phyloP scores from a whole-genome alignment of 1,140 invertebrate species.

The Limonius californicus region DNA sequence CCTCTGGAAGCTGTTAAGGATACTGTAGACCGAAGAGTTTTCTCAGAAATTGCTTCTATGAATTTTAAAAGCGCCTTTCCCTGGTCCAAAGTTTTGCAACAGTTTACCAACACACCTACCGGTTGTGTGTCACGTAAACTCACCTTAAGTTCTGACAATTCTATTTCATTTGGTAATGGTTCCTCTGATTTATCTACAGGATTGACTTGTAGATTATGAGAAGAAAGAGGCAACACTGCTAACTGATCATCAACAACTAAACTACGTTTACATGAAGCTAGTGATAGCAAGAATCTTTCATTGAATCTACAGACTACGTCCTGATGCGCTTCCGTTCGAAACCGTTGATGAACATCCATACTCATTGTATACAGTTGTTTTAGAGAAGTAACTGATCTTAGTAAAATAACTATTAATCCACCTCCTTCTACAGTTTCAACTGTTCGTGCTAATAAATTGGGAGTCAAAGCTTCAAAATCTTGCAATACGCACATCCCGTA shows the following conservation, averaged over 20 bases:
- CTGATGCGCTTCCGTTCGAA: conserved; percentile 90
- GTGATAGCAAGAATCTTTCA: conserved; percentile 90
- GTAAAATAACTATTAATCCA: conserved; percentile 85
- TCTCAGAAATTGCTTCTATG: conserved; percentile 93
- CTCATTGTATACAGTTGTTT: conserved; percentile 94
- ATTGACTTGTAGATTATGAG: conserved; percentile 76
- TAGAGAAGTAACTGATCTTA: conserved; percentile 82
- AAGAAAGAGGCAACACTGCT: conserved; percentile 88
- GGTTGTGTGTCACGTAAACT: conserved; percentile 81
- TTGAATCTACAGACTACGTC: conserved; percentile 94
- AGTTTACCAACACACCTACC: conserved; percentile 82
- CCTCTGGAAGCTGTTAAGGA: conserved; percentile 95
- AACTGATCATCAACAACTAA: conserved; percentile 93
- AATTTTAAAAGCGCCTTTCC: conserved; percentile 90
- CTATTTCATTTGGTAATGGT: conserved; percentile 50
- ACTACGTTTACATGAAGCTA: conserved; percentile 83
- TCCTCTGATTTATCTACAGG: conserved; percentile 55
- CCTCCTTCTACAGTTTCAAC: conserved; percentile 99
- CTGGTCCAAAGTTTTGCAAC: conserved; percentile 93
- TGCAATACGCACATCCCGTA: conserved; percentile 97
- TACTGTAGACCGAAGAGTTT: conserved; percentile 83
- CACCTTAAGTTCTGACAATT: conserved; percentile 70
- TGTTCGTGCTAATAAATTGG: conserved; percentile 94
- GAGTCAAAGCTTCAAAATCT: conserved; percentile 99
- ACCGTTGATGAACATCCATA: conserved; percentile 97